Percentiles rank a stretch among this genome's conserved stretches.
phyloP scores from a whole-genome alignment of 2,888 invertebrate genomes.

The Drosophila mulleri region DNA sequence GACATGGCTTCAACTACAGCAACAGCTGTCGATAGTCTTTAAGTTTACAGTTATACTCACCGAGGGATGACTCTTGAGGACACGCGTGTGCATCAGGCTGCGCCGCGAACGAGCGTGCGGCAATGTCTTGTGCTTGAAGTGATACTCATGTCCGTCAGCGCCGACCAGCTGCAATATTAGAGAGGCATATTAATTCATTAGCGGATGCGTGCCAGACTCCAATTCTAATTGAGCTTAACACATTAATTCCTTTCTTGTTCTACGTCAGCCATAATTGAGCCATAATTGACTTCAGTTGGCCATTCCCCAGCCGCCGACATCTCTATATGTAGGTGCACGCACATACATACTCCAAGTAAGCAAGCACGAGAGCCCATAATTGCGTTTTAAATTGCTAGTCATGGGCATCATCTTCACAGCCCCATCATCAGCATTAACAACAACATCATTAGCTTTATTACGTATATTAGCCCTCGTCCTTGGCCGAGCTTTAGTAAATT shows the following conservation, averaged over 20 bases:
- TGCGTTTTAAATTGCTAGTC: conserved; percentile 73
- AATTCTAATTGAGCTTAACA: conserved; percentile 68
- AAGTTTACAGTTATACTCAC: conserved; percentile 87
- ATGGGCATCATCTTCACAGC: conserved; percentile 47
- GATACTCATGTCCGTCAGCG: conserved; percentile 93
- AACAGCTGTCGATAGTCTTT: conserved; percentile 7
- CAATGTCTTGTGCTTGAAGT: conserved; percentile 96
- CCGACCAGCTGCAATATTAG: conserved; percentile 91
- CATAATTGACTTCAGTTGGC: conserved; percentile 65
- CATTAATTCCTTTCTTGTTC: conserved; percentile 59
- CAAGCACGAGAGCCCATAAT: conserved; percentile 55
- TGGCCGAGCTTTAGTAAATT: conserved; percentile 60
- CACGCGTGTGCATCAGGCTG: conserved; percentile 94
- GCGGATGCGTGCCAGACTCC: conserved; percentile 31
- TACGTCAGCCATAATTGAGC: conserved; percentile 66
- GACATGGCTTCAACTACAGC: neutral
- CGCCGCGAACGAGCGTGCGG: conserved; percentile 94
- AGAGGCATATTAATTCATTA: conserved; percentile 48
- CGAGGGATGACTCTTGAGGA: conserved; percentile 93
- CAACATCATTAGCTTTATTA: conserved; percentile 34
- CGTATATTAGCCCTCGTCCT: conserved; percentile 39
- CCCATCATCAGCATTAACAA: conserved; percentile 27
- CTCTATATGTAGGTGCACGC: neutral
- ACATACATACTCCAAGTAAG: neutral
- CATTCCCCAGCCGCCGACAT: conserved; percentile 13